Evolutionary conservation across 2,797 vertebrate genomes (phyloP).

Genomic region (Phoebastria nigripes): DNA sequence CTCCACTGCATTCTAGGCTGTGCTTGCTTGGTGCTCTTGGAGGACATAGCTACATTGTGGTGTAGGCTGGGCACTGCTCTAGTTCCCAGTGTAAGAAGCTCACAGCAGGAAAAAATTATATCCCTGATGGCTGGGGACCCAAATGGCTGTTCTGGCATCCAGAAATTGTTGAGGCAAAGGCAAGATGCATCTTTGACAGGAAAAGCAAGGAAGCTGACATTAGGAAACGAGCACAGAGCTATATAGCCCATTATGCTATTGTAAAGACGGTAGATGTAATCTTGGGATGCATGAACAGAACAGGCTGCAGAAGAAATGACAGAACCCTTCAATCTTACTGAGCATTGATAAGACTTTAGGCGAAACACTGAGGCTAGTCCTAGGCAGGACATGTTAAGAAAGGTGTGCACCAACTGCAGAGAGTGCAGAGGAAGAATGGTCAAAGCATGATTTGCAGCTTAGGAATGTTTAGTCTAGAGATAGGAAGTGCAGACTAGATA

Average conservation of each 20-base stretch:
- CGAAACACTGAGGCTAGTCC: not conserved
- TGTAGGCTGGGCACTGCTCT: not conserved
- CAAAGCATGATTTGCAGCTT: not conserved
- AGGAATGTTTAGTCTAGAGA: constrained; percentile 1
- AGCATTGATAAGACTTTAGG: not conserved
- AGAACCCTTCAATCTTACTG: not conserved
- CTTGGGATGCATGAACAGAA: not conserved
- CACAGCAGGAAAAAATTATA: not conserved
- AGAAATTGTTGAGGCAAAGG: not conserved
- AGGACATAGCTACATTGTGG: not conserved
- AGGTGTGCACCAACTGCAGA: not conserved
- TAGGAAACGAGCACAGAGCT: not conserved
- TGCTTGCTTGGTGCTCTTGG: not conserved
- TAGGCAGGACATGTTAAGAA: not conserved
- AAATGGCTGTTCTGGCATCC: not conserved
- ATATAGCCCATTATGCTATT: not conserved
- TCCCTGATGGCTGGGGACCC: not conserved
- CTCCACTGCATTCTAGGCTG: not conserved
- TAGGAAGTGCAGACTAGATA: not conserved
- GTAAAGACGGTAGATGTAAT: not conserved
- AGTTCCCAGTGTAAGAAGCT: not conserved
- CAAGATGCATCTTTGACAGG: not conserved
- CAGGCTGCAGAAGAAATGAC: not conserved
- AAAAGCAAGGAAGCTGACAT: not conserved
- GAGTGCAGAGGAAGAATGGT: not conserved